Evolutionary conservation across 2,888 invertebrate genomes (phyloP).

Genomic region (Torymus aiolomorphi): DNA sequence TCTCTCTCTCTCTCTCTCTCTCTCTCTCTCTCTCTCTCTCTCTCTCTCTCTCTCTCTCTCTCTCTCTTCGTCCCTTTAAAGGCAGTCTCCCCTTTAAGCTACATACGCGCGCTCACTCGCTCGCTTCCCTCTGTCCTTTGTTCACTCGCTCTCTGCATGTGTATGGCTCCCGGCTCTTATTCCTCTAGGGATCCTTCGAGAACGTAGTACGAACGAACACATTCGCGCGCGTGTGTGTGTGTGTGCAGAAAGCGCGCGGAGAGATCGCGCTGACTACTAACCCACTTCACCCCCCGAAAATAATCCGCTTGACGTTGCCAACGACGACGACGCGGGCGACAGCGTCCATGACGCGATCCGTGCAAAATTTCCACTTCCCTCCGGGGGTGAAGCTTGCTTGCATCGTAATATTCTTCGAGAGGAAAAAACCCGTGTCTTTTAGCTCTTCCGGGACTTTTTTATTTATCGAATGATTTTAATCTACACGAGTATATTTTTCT

Average conservation of each 20-base stretch:
- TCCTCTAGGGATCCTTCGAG: background rate
- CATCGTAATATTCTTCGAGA: no score
- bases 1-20: background rate
- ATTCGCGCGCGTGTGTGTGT: background rate
- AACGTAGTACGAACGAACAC: background rate
- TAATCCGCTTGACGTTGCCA: slow-evolving; percentile 58
- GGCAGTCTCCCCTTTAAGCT: slow-evolving; percentile 8
- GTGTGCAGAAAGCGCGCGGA: background rate
- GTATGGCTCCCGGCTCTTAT: slow-evolving; percentile 1
- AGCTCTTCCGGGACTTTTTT: no score
- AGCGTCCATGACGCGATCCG: slow-evolving; percentile 1
- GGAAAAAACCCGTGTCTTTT: no score
- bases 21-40: background rate
- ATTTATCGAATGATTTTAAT: no score
- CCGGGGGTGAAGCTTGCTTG: no score
- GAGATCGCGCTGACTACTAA: slow-evolving; percentile 64
- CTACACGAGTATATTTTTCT: no score
- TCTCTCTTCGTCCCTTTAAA: slow-evolving; percentile 42
- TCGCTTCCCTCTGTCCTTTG: slow-evolving; percentile 37
- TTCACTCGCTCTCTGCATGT: background rate
- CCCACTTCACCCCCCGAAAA: slow-evolving; percentile 68
- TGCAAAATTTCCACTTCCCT: slow-evolving; percentile 35
- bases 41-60: background rate
- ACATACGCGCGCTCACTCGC: background rate
- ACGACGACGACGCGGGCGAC: slow-evolving; percentile 3